Evolutionary conservation across 1,140 invertebrate genomes (phyloP).

Genomic region (Orchestia grillus): DNA sequence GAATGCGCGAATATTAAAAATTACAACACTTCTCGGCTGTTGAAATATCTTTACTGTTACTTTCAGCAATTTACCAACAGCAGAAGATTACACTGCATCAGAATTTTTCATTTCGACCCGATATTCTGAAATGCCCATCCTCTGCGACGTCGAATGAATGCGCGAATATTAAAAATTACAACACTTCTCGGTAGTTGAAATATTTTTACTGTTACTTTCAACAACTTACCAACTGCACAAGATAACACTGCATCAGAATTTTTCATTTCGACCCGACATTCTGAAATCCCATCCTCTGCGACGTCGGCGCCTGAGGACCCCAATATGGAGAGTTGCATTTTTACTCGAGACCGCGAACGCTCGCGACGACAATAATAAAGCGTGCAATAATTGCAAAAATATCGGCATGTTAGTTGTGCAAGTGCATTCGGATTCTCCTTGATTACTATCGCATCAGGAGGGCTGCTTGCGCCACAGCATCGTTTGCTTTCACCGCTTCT

Average conservation of each 20-base stretch:
- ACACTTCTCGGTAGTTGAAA: no score
- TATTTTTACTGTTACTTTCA: no score
- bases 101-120: not conserved
- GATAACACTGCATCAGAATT: no score
- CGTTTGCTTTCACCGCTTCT: not conserved
- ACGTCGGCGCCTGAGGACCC: not conserved
- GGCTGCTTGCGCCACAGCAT: constrained; percentile 22
- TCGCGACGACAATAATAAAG: not conserved
- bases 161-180: no score
- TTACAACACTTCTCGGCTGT: no score
- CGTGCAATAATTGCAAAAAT: constrained; percentile 52
- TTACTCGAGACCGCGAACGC: not conserved
- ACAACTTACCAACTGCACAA: no score
- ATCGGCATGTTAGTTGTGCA: not conserved
- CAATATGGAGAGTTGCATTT: not conserved
- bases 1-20: no score
- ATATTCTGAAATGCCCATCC: not conserved
- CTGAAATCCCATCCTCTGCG: not conserved
- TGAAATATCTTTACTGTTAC: no score
- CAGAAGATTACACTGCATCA: no score
- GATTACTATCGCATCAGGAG: constrained; percentile 14
- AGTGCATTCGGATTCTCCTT: constrained; percentile 14
- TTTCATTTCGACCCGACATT: not conserved
- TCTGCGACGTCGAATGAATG: no score
- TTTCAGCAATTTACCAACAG: no score